Conservation (phyloP, 2,888 invertebrate species). For the Panzeria rudis region DNA sequence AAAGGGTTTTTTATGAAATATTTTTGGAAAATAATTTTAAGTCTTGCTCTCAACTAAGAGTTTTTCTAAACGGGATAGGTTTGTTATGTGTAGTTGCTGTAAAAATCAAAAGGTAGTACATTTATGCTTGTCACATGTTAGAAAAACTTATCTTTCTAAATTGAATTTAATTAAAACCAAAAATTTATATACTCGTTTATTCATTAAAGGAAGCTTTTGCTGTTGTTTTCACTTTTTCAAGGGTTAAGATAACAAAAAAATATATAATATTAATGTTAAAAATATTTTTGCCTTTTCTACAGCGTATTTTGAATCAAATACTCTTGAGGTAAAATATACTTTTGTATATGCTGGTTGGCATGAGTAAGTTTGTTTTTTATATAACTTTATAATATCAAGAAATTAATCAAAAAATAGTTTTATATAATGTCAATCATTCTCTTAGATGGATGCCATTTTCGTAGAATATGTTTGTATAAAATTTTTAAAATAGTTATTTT, state of each 20-base stretch:
- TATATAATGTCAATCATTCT: conserved; percentile 59
- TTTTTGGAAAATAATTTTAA: conserved; percentile 68
- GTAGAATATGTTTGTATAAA: not conserved
- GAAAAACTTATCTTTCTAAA: conserved; percentile 78
- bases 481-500: conserved; percentile 4
- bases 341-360: not conserved
- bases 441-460: not conserved
- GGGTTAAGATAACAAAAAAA: not conserved
- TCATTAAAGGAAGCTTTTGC: conserved; percentile 41
- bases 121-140: conserved; percentile 61
- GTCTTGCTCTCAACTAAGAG: conserved; percentile 49
- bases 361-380: not conserved
- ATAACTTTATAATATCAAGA: conserved; percentile 6
- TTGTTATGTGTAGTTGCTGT: conserved; percentile 13
- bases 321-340: conserved; percentile 19
- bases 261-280: conserved; percentile 34
- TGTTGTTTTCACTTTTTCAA: not conserved
- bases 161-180: conserved; percentile 82
- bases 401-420: conserved; percentile 62
- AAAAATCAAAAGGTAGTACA: conserved; percentile 22
- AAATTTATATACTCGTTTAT: conserved; percentile 35
- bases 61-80: conserved; percentile 8
- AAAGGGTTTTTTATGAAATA: conserved; percentile 51
- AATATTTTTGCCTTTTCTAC: not conserved
- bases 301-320: conserved; percentile 18